Base-by-base conservation (phyloP, 2,888 invertebrate genomes). In the Cremastinae sp. region DNA sequence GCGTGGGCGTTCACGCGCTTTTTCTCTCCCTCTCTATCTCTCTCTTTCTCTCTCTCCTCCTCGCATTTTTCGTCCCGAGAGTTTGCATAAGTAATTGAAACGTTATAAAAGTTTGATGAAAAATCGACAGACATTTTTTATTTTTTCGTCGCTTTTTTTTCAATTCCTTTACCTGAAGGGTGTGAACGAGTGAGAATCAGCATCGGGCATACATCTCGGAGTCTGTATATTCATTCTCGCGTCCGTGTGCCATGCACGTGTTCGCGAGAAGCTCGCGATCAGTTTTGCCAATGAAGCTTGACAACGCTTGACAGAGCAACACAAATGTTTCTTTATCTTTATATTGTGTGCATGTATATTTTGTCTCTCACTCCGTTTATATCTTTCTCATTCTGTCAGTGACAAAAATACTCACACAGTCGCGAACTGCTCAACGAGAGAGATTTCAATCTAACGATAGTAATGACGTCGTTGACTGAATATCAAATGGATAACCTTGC, bases 401-500 rank as follows among this genome's bases (percentile, higher is more conserved):
- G 2, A 16, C 18, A 5, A 18, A 41, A n/a, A 9, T 41, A 41
- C n/a, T 7, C 43, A 1, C 43, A 43, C n/a, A 14, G 9, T 53
- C 37, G 16, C 55, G 61, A 43, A 55, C 47, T 39, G 51, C 56
- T 58, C 64, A 39, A 59, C 68, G 56, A 65, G 73, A 68, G 79
- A 87, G 87, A 87, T 87, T 87, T 86, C 87, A 85, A 88, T 88
- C 88, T 84, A 83, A 82, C 85, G 85, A 88, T 87, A 85, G 86
- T 83, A 88, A 86, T 86, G 87, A 87, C 87, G 86, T 85, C 84
- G 87, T 86, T 82, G 85, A 82, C 83, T 87, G 88, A 88, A 88
- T 88, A 86, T 84, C 84, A 86, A 88, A 89, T 88, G 87, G 86
- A 88, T 88, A 88, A 88, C 88, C 88, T 88, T 87, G 88, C 88